Percentiles rank a stretch among this genome's conserved stretches.
These are phyloP conservation scores for Sebastes hubbsi DNA, from an alignment of 2,797 vertebrate species.

Conservation along the genomic window DNA sequence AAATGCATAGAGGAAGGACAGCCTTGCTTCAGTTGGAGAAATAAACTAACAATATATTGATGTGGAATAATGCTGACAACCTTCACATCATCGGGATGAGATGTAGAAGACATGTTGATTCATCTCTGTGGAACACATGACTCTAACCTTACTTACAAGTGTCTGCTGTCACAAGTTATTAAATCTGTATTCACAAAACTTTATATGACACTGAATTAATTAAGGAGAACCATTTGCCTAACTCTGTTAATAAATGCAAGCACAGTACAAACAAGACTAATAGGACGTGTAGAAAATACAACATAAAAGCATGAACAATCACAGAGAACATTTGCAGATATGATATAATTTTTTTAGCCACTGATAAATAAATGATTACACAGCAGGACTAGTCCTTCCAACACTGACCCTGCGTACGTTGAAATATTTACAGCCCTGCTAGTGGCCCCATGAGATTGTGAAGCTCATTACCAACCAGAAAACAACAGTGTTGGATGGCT, in stretches of 20 bases:
- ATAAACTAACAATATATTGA: conserved; percentile 3
- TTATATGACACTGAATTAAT: not conserved
- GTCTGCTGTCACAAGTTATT: conserved; percentile 6
- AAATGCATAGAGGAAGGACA: not conserved
- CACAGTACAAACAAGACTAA: not conserved
- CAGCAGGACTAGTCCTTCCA: not conserved
- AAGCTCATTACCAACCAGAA: not conserved
- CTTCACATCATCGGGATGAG: conserved; percentile 15
- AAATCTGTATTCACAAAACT: not conserved
- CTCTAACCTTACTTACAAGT: not conserved
- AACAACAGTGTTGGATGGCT: not conserved
- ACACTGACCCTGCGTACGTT: not conserved
- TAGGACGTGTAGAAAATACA: not conserved
- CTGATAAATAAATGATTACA: not conserved
- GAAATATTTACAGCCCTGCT: not conserved
- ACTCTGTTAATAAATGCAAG: not conserved
- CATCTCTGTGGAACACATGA: not conserved
- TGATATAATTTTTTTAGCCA: not conserved
- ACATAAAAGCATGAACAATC: not conserved
- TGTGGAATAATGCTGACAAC: conserved; percentile 30
- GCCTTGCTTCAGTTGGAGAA: not conserved
- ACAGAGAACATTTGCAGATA: not conserved
- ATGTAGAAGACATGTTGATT: conserved; percentile 28
- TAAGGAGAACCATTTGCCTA: not conserved
- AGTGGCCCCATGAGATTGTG: not conserved